Evolutionary conservation across 2,888 invertebrate genomes (phyloP).

Genomic region (Isotomurus palustris): DNA sequence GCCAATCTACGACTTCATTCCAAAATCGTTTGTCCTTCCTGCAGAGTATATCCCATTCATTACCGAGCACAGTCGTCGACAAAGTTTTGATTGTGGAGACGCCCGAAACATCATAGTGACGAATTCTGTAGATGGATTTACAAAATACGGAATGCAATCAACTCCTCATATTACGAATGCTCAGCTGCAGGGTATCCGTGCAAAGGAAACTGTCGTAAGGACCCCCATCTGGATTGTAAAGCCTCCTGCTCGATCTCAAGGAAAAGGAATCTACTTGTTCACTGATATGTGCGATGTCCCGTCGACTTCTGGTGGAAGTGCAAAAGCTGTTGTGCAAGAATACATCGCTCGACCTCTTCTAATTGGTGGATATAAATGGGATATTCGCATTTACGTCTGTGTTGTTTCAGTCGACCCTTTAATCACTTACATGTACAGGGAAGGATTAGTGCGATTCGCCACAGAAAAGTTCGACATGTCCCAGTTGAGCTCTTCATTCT

Average conservation of each 20-base stretch:
- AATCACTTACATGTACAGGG: conserved; percentile 79
- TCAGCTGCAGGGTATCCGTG: conserved; percentile 25
- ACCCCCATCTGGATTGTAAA: conserved; percentile 70
- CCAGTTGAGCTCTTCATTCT: conserved; percentile 74
- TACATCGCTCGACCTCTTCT: conserved; percentile 72
- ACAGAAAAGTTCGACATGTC: conserved; percentile 79
- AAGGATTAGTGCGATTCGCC: conserved; percentile 75
- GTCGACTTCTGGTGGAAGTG: conserved; percentile 73
- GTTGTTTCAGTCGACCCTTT: conserved; percentile 82
- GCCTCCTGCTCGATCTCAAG: conserved; percentile 79
- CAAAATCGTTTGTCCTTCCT: conserved; percentile 33
- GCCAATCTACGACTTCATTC: conserved; percentile 76
- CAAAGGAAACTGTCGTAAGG: background rate
- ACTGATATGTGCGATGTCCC: conserved; percentile 69
- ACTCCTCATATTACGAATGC: background rate
- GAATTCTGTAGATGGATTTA: background rate
- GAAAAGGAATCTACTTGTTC: conserved; percentile 62
- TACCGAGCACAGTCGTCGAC: conserved; percentile 21
- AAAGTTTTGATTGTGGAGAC: background rate
- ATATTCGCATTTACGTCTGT: conserved; percentile 82
- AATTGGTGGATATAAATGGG: conserved; percentile 82
- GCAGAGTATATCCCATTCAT: conserved; percentile 24
- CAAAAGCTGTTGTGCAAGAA: conserved; percentile 71
- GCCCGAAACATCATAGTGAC: conserved; percentile 3
- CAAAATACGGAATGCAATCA: no score